Percentiles rank a stretch among this genome's conserved stretches.
phyloP scores from a whole-genome alignment of 1,140 invertebrate species.

The Drosophila nasuta region DNA sequence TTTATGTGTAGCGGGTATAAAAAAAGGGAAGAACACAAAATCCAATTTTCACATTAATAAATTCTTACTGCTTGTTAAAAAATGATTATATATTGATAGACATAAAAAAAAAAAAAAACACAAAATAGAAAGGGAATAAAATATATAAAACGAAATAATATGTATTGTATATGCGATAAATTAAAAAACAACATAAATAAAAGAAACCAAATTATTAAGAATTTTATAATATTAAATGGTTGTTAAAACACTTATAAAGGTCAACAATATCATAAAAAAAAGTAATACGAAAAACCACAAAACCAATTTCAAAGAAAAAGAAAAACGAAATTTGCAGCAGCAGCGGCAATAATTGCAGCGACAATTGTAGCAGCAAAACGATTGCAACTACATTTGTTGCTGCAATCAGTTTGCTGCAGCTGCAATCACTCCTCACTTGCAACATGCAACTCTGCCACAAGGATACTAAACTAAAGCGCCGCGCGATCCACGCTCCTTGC shows the following conservation, averaged over 20 bases:
- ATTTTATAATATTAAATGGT: no score
- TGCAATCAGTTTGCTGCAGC: not conserved
- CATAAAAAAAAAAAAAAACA: not conserved
- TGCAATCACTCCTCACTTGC: not conserved
- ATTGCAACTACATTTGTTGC: not conserved
- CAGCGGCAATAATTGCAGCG: not conserved
- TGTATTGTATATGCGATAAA: no score
- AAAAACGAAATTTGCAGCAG: not conserved
- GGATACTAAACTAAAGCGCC: not conserved
- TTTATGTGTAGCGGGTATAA: no score
- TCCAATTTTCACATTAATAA: no score
- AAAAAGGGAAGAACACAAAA: no score
- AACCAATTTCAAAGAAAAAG: not conserved
- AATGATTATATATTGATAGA: no score
- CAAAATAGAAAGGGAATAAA: no score
- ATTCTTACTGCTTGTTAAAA: no score
- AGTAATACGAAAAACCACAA: not conserved
- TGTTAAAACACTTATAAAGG: no score
- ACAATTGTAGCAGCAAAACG: not conserved
- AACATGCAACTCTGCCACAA: conserved; percentile 1
- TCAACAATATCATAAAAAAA: no score
- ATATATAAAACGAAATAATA: no score
- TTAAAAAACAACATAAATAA: not conserved
- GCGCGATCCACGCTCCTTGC: not conserved
- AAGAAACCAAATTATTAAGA: not conserved